Conservation (phyloP, 2,113 vertebrate genomes). For the Jacana jacana region DNA sequence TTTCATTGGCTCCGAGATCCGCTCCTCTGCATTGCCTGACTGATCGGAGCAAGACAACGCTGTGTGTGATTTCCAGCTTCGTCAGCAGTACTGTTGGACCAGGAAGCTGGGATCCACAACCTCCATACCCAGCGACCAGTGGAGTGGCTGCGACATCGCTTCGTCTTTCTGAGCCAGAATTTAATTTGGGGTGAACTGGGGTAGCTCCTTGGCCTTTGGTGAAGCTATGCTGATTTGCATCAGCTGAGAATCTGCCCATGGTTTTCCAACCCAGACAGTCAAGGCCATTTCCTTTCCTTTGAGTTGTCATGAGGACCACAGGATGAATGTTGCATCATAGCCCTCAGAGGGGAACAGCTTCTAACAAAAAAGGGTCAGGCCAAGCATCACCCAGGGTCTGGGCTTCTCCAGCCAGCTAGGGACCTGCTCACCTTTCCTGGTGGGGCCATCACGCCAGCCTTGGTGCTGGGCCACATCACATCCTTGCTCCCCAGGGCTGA, state of each 20-base stretch:
- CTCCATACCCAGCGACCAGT: fast-evolving
- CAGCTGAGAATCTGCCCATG: background rate
- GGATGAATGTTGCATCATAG: background rate
- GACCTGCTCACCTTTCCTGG: background rate
- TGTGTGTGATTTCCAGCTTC: background rate
- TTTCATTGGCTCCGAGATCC: background rate
- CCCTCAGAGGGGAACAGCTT: background rate
- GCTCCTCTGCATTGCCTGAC: background rate
- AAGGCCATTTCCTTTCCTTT: fast-evolving
- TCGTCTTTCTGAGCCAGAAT: background rate
- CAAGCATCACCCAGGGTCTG: background rate
- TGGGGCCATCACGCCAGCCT: fast-evolving
- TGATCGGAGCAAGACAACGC: background rate
- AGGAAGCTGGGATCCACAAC: background rate
- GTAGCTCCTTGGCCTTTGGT: background rate
- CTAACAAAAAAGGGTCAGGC: background rate
- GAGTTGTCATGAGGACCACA: fast-evolving
- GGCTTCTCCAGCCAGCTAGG: background rate
- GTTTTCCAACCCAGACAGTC: background rate
- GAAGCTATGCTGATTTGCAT: background rate
- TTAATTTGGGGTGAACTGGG: background rate
- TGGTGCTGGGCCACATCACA: background rate
- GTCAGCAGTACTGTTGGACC: background rate
- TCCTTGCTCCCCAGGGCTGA: background rate
- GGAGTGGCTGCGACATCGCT: background rate